Base-by-base conservation (phyloP, 2,797 vertebrate species). In the Zalophus californianus region DNA sequence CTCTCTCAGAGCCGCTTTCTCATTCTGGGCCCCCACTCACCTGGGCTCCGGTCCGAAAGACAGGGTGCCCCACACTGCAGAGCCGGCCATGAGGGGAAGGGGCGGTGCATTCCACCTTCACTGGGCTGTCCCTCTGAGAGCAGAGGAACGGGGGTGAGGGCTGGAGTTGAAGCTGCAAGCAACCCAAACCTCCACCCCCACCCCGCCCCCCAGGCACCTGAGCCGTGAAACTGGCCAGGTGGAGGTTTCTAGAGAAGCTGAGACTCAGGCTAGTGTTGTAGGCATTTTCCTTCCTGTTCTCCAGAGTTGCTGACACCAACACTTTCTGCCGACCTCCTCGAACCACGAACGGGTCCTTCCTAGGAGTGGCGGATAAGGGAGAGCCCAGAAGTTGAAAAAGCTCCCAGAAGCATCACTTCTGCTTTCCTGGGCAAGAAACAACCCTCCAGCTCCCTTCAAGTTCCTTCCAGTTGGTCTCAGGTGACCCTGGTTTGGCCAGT, bases 221-320 rank as follows among this genome's bases (percentile, higher is more conserved):
- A 64, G 99, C 98, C 44, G 98, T 98, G 0, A 99, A 98, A 96
- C 99, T 99, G 98, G 99, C 99, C 98, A 99, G 99, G 96, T 99
- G 99, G 95, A 99, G 99, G 98, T 99, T 99, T 97, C 98, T 98
- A 86, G 99, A 99, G 95, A 99, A 99, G 98, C 98, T 98, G 96
- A 99, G 98, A 7, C 96, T 99, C 87, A 99, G 99, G 97, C 99
- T 99, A 88, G 99, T 97, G 94, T 99, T 99, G 98, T 99, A 99
- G 97, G 99, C 99, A 3, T 99, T 99, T 97, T 99, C 99, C 94
- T 99, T 97, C 73, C 96, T 98, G 99, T 99, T 99, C 97, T 99
- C 98, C 90, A 99, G 99, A 95, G 98, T 98, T 88, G 99, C 99
- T 5, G 99, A 99, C 96, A 99, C 99, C 8, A 98, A 92, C 96